phyloP scores from a whole-genome alignment of 2,797 vertebrate genomes.

The Vultur gryphus region DNA sequence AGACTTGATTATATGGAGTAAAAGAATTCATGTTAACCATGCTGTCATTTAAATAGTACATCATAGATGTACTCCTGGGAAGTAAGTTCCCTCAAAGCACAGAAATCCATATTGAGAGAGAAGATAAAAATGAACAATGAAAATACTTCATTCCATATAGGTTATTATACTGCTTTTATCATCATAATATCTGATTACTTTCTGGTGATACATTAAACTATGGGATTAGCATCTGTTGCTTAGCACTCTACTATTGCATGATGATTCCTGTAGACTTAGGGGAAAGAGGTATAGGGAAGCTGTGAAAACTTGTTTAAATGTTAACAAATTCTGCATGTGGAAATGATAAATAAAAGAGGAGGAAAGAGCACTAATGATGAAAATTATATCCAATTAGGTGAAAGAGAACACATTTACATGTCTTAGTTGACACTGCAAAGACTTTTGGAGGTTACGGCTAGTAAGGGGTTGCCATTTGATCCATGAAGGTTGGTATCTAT shows the following conservation, averaged over 20 bases:
- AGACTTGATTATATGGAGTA: not conserved
- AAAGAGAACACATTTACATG: not conserved
- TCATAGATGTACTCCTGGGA: not conserved
- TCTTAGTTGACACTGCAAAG: not conserved
- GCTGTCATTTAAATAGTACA: not conserved
- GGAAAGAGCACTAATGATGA: not conserved
- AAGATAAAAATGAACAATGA: not conserved
- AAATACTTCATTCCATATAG: not conserved
- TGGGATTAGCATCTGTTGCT: not conserved
- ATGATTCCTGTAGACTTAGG: not conserved
- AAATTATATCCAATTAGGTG: not conserved
- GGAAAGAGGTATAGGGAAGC: not conserved
- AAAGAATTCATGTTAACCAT: not conserved
- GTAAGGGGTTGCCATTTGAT: not conserved
- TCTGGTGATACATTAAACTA: not conserved
- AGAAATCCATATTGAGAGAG: not conserved
- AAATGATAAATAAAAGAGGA: not conserved
- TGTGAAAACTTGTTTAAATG: not conserved
- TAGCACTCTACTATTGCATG: not conserved
- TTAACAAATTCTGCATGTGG: not conserved
- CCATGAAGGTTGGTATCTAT: not conserved
- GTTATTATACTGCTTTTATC: not conserved
- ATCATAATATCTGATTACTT: not conserved
- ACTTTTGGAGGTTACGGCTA: not conserved
- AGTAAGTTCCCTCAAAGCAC: not conserved